A percentile compares a stretch with the other conserved stretches of the same genome.
Evolutionary conservation across 2,888 invertebrate species (phyloP).

Genomic region (Clunio marinus): DNA sequence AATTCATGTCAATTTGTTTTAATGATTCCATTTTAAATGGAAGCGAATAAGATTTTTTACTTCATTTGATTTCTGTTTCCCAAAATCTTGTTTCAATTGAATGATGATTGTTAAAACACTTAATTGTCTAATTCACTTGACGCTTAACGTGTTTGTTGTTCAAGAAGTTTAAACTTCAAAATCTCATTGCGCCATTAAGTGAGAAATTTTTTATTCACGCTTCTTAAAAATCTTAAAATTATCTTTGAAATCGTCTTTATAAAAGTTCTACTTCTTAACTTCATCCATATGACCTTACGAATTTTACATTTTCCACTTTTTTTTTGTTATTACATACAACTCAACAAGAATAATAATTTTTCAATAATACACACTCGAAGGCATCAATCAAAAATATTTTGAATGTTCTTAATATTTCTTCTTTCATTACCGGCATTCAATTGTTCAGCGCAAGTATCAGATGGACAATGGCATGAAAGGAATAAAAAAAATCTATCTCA

Average conservation of each 20-base stretch:
- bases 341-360: background rate
- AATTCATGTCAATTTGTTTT: conserved; percentile 19
- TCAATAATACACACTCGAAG: conserved; percentile 17
- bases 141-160: no score
- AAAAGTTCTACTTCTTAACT: background rate
- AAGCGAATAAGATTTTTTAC: background rate
- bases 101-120: no score
- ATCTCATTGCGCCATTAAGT: no score
- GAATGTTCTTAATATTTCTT: background rate
- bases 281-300: background rate
- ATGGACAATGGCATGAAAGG: background rate
- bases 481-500: background rate
- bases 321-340: no score
- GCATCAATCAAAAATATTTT: conserved; percentile 17
- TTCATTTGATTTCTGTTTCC: background rate
- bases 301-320: background rate
- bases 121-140: no score
- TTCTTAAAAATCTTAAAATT: no score
- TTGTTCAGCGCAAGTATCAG: background rate
- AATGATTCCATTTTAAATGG: background rate
- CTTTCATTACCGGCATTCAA: background rate
- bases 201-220: no score
- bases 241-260: no score
- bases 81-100: no score
- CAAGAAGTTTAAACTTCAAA: no score